Evolutionary conservation across 2,113 vertebrate genomes (phyloP).

Genomic region (Callospermophilus lateralis): DNA sequence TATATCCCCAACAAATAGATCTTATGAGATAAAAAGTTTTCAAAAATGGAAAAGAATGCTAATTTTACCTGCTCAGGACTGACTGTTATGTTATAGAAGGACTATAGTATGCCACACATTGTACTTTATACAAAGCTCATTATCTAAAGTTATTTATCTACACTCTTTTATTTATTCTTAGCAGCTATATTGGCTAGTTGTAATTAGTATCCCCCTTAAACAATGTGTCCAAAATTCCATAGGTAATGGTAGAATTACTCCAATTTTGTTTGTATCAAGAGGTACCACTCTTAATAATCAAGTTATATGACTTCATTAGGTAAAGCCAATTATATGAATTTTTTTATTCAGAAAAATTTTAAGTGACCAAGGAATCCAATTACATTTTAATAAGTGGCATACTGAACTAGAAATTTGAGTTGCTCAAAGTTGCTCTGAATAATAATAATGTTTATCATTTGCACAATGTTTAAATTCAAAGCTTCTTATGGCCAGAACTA

Average conservation of each 20-base stretch:
- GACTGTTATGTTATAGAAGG: not conserved
- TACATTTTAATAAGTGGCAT: not conserved
- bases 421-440: not conserved
- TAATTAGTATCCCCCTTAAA: not conserved
- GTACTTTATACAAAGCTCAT: not conserved
- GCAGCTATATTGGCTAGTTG: not conserved
- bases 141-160: not conserved
- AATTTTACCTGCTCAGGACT: not conserved
- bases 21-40: not conserved
- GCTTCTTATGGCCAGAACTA: not conserved
- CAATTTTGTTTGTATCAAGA: not conserved
- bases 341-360: not conserved
- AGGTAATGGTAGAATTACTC: not conserved
- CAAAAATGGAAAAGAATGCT: not conserved
- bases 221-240: not conserved
- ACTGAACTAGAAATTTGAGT: not conserved
- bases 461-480: not conserved
- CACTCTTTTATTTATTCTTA: not conserved
- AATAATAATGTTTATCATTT: not conserved
- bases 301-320: not conserved
- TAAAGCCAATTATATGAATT: not conserved
- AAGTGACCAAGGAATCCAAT: not conserved
- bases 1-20: not conserved
- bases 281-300: not conserved
- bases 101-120: not conserved